Evolutionary conservation across 2,888 invertebrate species (phyloP).

Genomic region (Stegana nigrithorax): DNA sequence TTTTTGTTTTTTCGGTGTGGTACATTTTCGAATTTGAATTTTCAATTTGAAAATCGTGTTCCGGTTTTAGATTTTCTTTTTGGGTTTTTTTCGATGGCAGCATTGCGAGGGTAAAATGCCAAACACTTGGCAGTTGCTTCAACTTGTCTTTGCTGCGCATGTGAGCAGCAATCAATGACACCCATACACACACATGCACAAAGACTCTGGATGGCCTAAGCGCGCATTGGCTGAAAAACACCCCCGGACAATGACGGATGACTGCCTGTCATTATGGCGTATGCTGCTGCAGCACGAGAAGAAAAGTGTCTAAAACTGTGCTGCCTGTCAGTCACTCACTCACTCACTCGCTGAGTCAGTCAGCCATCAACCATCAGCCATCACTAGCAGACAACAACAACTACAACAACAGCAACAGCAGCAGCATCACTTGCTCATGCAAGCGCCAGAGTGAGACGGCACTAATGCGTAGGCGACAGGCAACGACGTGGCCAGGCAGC

Average conservation of each 20-base stretch:
- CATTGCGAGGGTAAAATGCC: constrained; percentile 39
- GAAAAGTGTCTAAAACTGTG: constrained; percentile 52
- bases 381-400: too few relatives aligned
- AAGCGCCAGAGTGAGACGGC: constrained; percentile 22
- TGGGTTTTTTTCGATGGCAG: constrained; percentile 18
- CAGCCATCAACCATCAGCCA: constrained; percentile 19
- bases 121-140: constrained; percentile 46
- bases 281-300: constrained; percentile 28
- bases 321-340: constrained; percentile 47
- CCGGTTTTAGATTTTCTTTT: constrained; percentile 29
- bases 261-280: constrained; percentile 51
- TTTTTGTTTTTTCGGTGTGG: constrained; percentile 22
- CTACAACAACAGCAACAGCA: too few relatives aligned
- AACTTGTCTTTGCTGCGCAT: constrained; percentile 49
- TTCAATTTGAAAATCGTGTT: constrained; percentile 57
- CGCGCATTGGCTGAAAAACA: too few relatives aligned
- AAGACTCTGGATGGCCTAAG: too few relatives aligned
- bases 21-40: too few relatives aligned
- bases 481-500: constrained; percentile 5
- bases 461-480: constrained; percentile 4
- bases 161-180: constrained; percentile 28
- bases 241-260: constrained; percentile 58
- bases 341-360: too few relatives aligned
- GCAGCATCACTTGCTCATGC: too few relatives aligned
- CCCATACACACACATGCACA: constrained; percentile 23